Base-by-base conservation (phyloP, 2,797 vertebrate species). In the Mallotus villosus region DNA sequence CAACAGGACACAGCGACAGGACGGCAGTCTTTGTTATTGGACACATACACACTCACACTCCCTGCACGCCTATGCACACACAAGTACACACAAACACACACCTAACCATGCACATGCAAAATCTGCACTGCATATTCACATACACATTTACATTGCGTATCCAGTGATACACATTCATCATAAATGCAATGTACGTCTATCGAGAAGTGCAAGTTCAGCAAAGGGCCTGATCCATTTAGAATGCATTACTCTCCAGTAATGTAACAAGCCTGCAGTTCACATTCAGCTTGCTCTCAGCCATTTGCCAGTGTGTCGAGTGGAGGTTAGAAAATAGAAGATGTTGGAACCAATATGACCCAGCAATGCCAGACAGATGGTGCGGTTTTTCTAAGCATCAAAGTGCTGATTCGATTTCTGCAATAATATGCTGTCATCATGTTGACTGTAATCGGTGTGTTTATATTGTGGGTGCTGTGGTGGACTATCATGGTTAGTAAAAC, bases 1-100 rank as follows among this genome's bases (percentile, higher is more conserved):
- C 63, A 53, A 37, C 68, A 70, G 72, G 60, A 76, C 67, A 62
- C 11, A 24, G 24, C 63, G 24, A 32, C 53, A 37, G 25, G 34
- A 32, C 2, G 19, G 17, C 19, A 55, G 51, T 1, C 19, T 17
- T 55, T n/a, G 5, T 55, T 55, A 7, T 55, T 5, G 51, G 51
- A 55, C 2, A 55, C 51, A 55, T n/a, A n/a, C 4, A 55, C 16
- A 6, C 32, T 1, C 32, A 8, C 32, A 34, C 32, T 34, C 32
- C 32, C 32, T 34, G 27, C 27, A 29, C 27, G 4, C 27, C 27
- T 29, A 6, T 55, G 17, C 53, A 55, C 17, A 3, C n/a, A n/a
- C n/a, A 17, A 5, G 16, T 57, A 21, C 53, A 57, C 64, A 49
- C 51, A 66, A 55, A 73, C 3, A 19, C 19, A 62, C 25, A 7